Conservation (phyloP, 2,797 vertebrate species). For the Oceanodroma leucorhoa region DNA sequence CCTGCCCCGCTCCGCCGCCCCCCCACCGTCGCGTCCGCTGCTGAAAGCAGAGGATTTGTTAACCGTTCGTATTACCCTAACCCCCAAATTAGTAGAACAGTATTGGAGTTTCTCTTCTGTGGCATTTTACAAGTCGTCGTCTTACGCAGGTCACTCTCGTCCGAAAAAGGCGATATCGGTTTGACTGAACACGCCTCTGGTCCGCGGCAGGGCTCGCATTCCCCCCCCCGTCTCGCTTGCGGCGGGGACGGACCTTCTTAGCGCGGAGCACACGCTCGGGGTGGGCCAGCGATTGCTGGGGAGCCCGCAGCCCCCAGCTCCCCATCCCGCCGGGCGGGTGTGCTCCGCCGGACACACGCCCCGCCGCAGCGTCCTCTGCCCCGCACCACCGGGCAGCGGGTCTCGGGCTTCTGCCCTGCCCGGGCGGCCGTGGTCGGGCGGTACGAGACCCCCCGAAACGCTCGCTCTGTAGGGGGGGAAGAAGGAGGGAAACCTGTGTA, state of each 20-base stretch:
- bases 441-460: accelerated
- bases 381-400: not conserved
- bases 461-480: not conserved
- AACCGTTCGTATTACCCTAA: not conserved
- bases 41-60: not conserved
- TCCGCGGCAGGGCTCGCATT: not conserved
- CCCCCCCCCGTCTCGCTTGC: too few species aligned
- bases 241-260: not conserved
- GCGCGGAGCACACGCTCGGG: not conserved
- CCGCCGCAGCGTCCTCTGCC: not conserved
- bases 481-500: not conserved
- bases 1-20: not conserved
- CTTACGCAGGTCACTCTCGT: accelerated
- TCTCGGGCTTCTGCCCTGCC: not conserved
- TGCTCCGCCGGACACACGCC: not conserved
- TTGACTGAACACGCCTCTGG: not conserved
- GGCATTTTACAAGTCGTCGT: not conserved
- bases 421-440: accelerated
- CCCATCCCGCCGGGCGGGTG: not conserved
- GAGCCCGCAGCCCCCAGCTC: not conserved
- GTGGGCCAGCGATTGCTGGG: not conserved
- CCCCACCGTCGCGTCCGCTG: not conserved
- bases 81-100: not conserved
- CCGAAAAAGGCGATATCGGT: accelerated
- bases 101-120: not conserved